Evolutionary conservation across 2,797 vertebrate genomes (phyloP).

Genomic region (Sebastes diploproa): DNA sequence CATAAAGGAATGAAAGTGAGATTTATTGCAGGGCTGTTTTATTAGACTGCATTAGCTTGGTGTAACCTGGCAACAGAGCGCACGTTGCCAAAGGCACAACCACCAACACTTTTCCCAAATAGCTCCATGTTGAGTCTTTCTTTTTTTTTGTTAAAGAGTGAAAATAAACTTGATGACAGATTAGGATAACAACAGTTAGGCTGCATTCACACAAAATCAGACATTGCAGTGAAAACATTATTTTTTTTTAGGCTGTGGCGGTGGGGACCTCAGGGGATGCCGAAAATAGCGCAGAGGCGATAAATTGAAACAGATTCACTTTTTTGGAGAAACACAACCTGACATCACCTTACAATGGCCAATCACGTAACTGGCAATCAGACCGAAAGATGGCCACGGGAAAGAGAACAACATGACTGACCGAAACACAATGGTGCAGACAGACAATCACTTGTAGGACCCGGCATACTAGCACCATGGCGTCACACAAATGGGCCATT

Average conservation of each 20-base stretch:
- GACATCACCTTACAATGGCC: background rate
- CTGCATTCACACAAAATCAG: too few relatives aligned
- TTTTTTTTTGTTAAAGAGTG: constrained; percentile 2
- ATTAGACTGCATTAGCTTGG: background rate
- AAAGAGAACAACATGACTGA: background rate
- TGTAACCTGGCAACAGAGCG: background rate
- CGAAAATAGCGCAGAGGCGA: too few relatives aligned
- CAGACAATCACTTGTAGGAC: too few relatives aligned
- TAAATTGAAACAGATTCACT: background rate
- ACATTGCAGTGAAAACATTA: too few relatives aligned
- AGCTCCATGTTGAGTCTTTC: background rate
- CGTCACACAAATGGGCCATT: background rate
- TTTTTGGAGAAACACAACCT: background rate
- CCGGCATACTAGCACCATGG: too few relatives aligned
- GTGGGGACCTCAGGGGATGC: too few relatives aligned
- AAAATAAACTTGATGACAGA: background rate
- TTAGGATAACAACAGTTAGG: constrained; percentile 1
- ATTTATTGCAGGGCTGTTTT: background rate
- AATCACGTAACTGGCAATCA: background rate
- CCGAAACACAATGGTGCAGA: background rate
- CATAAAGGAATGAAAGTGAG: background rate
- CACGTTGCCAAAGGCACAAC: background rate
- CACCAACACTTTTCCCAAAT: background rate
- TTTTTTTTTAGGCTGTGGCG: too few relatives aligned
- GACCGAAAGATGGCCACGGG: background rate